Base-by-base conservation (phyloP, 1,140 invertebrate genomes). In the Drosophila kurseongensis region DNA sequence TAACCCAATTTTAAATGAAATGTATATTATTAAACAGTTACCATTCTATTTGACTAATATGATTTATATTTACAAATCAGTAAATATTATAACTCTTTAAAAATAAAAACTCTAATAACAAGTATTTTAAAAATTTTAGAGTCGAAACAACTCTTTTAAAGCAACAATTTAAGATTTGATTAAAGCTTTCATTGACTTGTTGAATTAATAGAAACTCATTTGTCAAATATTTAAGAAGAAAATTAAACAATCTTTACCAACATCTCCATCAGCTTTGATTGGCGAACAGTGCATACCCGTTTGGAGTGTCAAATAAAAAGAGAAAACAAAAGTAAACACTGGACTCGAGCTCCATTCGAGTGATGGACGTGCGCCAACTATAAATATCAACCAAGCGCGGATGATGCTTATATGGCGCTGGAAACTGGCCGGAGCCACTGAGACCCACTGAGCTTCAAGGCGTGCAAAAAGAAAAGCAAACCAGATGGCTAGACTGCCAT, bases 371-470 rank as follows among this genome's bases (percentile, higher is more conserved):
- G 67, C 65, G 65, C 65, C 65, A 71, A 48, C 67, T 69, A 69
- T 58, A 65, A 71, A 71, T 71, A 67, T 12, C 67, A 71, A 5
- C 67, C 65, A 71, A 29, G 65, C 65, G 65, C 51, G 29, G 50
- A 41, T 44, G 50, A 41, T 35, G 50, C 41, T 47, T 65, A 56
- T 67, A 65, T 36, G 56, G 57, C n/a, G 47, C n/a, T 68, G 65
- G 60, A 44, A 61, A 48, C 50, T 36, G 23, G 52, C 67, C 47
- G 40, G 42, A 32, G 23, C 54, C 73, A 61, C 59, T 45, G 69
- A 65, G 60, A 55, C 69, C 55, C 79, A 78, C 75, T 83, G 79
- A 82, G 75, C 79, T 75, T 82, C 14, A 52, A 66, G 16, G 57
- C 61, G 73, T 67, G 73, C 60, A 59, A 60, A 81, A 51, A 69